Evolutionary conservation across 2,113 vertebrate species (phyloP), one percentile per base, ranked within the genome.

Genomic region (Perognathus longimembris): DNA sequence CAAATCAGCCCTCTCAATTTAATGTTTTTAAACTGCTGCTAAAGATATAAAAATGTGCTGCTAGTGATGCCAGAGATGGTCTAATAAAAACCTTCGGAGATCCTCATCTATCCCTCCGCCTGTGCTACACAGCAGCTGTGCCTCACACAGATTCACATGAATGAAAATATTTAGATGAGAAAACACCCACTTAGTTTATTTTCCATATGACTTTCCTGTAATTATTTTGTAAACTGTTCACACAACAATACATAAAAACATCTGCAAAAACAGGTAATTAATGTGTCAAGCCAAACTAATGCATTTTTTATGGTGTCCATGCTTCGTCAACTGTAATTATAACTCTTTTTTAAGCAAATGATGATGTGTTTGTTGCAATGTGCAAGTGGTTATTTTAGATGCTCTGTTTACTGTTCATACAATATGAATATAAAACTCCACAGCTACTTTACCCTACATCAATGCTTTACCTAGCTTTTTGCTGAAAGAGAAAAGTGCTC

Each of bases 231-330:
- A 99, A 99, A 99, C 98, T 98, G 98, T 98, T 98, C 98, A 97
- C 98, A 99, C 98, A 99, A 99, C 98, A 99, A 99, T 99, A 98
- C 98, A 98, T 98, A 98, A 98, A 99, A 99, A 99, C 99, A 99
- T 99, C 98, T 99, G 99, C 98, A 99, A 98, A 99, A 99, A 98
- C 98, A 99, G 98, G 98, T 99, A 99, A 99, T 99, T 99, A 99
- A 98, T 98, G 98, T 99, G 98, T 99, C 98, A 99, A 98, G 98
- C 98, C 98, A 98, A 99, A 98, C 98, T 98, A 99, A 99, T 98
- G 98, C 98, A 98, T 99, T 99, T 99, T 98, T 98, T 98, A 98
- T 98, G 98, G 98, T 98, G 98, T 98, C 98, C 98, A 98, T 98
- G 98, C 98, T 98, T 98, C 98, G 98, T 98, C 98, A 98, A 98